Conservation (phyloP, 2,797 vertebrate genomes). For the Megalops cyprinoides region DNA sequence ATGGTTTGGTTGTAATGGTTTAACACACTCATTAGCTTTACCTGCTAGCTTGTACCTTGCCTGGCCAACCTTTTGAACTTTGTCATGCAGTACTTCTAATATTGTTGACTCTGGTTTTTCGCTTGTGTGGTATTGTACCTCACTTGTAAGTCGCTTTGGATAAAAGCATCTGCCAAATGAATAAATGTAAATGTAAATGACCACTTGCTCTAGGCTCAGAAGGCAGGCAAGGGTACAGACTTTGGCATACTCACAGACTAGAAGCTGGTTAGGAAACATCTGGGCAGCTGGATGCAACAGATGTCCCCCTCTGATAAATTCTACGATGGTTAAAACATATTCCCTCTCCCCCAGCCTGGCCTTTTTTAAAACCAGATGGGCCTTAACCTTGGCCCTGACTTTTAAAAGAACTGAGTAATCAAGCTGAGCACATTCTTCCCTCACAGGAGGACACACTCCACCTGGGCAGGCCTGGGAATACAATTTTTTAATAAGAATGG, state of each 20-base stretch:
- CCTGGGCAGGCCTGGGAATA: conserved; percentile 66
- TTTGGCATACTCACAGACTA: conserved; percentile 60
- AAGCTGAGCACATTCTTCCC: conserved; percentile 50
- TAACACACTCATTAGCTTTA: too few species aligned
- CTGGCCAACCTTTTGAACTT: too few species aligned
- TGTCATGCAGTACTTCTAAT: too few species aligned
- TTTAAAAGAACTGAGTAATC: conserved; percentile 73
- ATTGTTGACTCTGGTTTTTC: too few species aligned
- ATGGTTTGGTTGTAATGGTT: too few species aligned
- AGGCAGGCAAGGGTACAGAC: too few species aligned
- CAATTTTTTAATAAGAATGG: conserved; percentile 64
- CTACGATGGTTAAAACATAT: conserved; percentile 48
- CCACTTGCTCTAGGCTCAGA: too few species aligned
- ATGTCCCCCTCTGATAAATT: conserved; percentile 77
- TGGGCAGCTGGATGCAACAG: conserved; percentile 77
- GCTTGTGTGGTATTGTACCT: too few species aligned
- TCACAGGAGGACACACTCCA: conserved; percentile 53
- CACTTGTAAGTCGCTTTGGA: too few species aligned
- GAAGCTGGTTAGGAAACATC: conserved; percentile 83
- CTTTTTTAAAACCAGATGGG: conserved; percentile 73
- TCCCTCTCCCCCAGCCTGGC: conserved; percentile 58
- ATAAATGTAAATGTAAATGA: too few species aligned
- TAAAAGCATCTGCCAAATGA: too few species aligned
- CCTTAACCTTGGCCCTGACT: conserved; percentile 66
- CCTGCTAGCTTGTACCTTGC: too few species aligned